Percentiles rank a stretch among this genome's conserved stretches.
These are phyloP conservation scores for Diglossa cyanea DNA, from an alignment of 2,797 vertebrate genomes.

Conservation along the genomic window DNA sequence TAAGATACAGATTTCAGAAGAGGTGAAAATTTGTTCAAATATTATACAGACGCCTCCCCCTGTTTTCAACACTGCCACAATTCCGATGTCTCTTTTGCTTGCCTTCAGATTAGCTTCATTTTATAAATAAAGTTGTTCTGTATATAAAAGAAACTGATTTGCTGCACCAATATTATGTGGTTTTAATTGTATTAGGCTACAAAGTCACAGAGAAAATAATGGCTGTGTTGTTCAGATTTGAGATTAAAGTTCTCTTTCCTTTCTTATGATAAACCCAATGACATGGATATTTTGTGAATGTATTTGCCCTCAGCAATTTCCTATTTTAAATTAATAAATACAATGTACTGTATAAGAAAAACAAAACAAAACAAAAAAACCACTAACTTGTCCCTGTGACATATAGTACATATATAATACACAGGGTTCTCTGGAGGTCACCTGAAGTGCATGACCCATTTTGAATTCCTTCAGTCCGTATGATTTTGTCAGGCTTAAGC, in stretches of 20 bases:
- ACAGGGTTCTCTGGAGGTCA: neutral
- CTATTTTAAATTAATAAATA: neutral
- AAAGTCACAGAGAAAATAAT: neutral
- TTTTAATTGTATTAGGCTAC: neutral
- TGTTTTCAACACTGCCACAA: neutral
- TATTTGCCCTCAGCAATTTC: neutral
- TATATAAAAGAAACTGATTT: neutral
- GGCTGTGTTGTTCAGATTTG: neutral
- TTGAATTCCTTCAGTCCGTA: neutral
- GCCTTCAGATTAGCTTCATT: neutral
- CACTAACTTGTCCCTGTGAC: neutral
- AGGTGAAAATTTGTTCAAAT: neutral
- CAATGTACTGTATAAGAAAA: neutral
- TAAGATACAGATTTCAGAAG: neutral
- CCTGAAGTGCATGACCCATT: neutral
- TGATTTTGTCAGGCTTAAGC: neutral
- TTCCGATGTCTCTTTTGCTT: neutral
- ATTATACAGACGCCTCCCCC: neutral
- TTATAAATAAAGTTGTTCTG: neutral
- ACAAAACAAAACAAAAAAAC: neutral
- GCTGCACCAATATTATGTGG: neutral
- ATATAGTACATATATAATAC: neutral
- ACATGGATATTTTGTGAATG: slow-evolving; percentile 3
- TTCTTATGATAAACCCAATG: neutral
- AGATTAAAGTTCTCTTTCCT: neutral